Percentiles rank a stretch among this genome's conserved stretches.
Conservation (phyloP, 2,113 vertebrate genomes). For the Ochotona curzoniae region DNA sequence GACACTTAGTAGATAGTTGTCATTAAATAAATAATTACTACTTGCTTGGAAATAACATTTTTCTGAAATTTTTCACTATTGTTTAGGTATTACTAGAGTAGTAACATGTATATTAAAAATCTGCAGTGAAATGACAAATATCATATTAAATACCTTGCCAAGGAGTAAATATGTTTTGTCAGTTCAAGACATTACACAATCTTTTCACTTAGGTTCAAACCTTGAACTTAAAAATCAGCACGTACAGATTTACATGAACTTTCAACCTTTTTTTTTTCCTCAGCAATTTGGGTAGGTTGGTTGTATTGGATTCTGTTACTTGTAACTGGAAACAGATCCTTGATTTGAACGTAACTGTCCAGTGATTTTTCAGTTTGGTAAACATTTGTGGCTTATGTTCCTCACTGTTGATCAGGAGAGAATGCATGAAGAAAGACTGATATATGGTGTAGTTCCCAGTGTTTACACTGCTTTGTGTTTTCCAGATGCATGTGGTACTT, state of each 20-base stretch:
- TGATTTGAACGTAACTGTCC: constrained; percentile 65
- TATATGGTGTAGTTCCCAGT: not conserved
- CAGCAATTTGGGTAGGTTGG: constrained; percentile 39
- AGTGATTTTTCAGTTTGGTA: constrained; percentile 63
- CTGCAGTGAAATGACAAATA: constrained; percentile 48
- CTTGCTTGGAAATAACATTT: constrained; percentile 6
- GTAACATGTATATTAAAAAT: not conserved
- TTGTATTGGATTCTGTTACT: constrained; percentile 59
- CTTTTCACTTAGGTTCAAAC: constrained; percentile 2
- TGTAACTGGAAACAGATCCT: constrained; percentile 74
- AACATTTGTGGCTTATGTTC: constrained; percentile 65
- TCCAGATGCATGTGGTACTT: constrained; percentile 50
- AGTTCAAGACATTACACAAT: not conserved
- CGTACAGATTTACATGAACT: constrained; percentile 28
- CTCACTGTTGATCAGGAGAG: constrained; percentile 63
- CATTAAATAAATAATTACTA: constrained; percentile 14
- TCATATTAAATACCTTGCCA: constrained; percentile 4
- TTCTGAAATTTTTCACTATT: not conserved
- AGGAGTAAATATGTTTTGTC: not conserved
- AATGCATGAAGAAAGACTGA: constrained; percentile 28
- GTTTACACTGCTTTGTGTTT: constrained; percentile 57
- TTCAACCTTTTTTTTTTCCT: constrained; percentile 54
- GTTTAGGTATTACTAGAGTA: constrained; percentile 27
- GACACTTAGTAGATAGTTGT: not conserved
- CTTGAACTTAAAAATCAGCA: constrained; percentile 43